A percentile compares a stretch with the other conserved stretches of the same genome.
phyloP scores from a whole-genome alignment of 1,140 invertebrate genomes.

The Drosophila carrolli region DNA sequence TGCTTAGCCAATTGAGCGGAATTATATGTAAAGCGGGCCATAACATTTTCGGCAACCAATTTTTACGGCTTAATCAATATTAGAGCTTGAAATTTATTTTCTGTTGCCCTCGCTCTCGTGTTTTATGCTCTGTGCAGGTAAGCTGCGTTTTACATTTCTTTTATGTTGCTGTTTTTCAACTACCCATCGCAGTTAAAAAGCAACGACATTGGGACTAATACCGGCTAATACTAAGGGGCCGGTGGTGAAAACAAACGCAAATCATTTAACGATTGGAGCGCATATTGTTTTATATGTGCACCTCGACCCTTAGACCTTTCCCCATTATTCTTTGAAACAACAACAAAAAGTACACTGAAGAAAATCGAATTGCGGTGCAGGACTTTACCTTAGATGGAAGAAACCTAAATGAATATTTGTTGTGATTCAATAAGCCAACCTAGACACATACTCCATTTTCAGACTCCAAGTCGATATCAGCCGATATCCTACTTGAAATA shows the following conservation, averaged over 20 bases:
- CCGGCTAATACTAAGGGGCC: slow-evolving; percentile 51
- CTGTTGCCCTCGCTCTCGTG: slow-evolving; percentile 8
- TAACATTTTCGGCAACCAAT: slow-evolving; percentile 46
- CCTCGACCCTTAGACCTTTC: not conserved
- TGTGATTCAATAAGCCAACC: no score
- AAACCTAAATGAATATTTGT: no score
- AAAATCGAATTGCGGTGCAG: not conserved
- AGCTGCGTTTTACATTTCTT: slow-evolving; percentile 70
- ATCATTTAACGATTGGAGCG: slow-evolving; percentile 76
- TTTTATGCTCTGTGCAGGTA: slow-evolving; percentile 77
- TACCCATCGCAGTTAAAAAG: slow-evolving; percentile 34
- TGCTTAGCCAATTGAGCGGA: slow-evolving; percentile 48
- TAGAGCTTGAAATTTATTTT: slow-evolving; percentile 59
- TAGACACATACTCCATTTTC: no score
- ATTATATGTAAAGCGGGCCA: slow-evolving; percentile 46
- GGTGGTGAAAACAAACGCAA: slow-evolving; percentile 65
- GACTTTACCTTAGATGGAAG: not conserved
- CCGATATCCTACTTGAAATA: no score
- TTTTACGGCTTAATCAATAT: slow-evolving; percentile 81
- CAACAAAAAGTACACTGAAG: slow-evolving; percentile 16
- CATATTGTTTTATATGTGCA: slow-evolving; percentile 79
- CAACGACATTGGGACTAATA: slow-evolving; percentile 50
- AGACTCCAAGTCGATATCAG: no score
- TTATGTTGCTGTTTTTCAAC: slow-evolving; percentile 40
- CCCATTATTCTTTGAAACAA: not conserved